Conservation (phyloP, 1,140 invertebrate species). For the Drosophila ananassae region DNA sequence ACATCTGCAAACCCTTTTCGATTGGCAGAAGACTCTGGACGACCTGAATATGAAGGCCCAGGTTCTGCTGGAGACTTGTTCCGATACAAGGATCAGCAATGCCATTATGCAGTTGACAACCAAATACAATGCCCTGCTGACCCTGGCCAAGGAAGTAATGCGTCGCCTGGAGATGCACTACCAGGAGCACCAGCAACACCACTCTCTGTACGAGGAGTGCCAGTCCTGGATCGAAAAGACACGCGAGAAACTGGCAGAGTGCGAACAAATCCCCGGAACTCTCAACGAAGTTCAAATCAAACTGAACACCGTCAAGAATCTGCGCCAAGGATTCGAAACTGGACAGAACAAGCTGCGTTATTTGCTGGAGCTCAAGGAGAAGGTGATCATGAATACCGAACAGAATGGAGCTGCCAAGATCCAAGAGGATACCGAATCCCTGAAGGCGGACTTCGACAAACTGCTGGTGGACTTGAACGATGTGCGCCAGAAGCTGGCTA, state of each 20-base stretch:
- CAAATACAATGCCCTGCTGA: constrained; percentile 96
- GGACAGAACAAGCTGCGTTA: constrained; percentile 96
- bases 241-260: constrained; percentile 91
- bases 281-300: constrained; percentile 93
- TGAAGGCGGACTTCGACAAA: constrained; percentile 95
- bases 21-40: constrained; percentile 97
- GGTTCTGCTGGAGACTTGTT: constrained; percentile 94
- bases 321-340: constrained; percentile 94
- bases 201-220: constrained; percentile 94
- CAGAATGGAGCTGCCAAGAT: constrained; percentile 93
- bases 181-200: constrained; percentile 96
- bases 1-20: constrained; percentile 95
- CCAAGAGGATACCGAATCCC: constrained; percentile 93
- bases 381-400: constrained; percentile 96
- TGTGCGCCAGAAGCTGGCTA: constrained; percentile 89
- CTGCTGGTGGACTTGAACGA: constrained; percentile 92
- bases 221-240: constrained; percentile 95
- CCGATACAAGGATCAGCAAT: constrained; percentile 96
- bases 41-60: constrained; percentile 96
- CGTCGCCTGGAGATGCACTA: constrained; percentile 94
- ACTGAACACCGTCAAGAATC: constrained; percentile 92
- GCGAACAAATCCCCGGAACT: constrained; percentile 90
- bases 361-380: constrained; percentile 95
- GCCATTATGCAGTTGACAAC: constrained; percentile 96
- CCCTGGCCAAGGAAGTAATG: constrained; percentile 96